A percentile compares a stretch with the other conserved stretches of the same genome.
Conservation (phyloP, 2,888 invertebrate genomes). For the Stegophylla sp. region DNA sequence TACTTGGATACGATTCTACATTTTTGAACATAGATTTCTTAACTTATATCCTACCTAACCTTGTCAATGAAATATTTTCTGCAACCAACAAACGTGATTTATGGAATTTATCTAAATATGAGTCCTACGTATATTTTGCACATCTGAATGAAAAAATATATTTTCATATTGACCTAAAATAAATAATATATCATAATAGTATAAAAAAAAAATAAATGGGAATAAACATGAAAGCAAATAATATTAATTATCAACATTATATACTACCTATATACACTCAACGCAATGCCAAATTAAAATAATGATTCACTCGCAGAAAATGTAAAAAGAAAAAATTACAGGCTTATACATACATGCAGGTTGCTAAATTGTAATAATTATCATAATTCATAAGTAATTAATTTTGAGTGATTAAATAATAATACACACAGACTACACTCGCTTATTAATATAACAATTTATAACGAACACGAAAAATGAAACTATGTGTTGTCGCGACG, state of each 20-base stretch:
- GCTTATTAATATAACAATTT: not conserved
- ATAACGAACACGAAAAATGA: not conserved
- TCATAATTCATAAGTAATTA: too few relatives aligned
- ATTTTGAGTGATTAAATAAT: too few relatives aligned
- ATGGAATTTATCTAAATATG: not conserved
- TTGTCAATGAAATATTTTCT: not conserved
- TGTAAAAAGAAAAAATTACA: too few relatives aligned
- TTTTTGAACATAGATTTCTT: not conserved
- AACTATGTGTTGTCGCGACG: not conserved
- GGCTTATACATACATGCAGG: too few relatives aligned
- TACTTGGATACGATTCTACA: not conserved
- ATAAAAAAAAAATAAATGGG: too few relatives aligned
- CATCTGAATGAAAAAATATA: not conserved
- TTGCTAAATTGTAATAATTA: too few relatives aligned
- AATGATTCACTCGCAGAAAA: too few relatives aligned
- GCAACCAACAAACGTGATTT: slow-evolving; percentile 2
- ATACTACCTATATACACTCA: too few relatives aligned
- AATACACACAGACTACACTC: too few relatives aligned
- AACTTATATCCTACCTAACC: not conserved
- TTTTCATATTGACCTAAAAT: not conserved
- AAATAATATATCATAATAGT: not conserved
- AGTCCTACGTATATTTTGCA: not conserved
- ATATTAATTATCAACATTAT: too few relatives aligned
- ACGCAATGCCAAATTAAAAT: too few relatives aligned
- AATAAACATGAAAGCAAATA: too few relatives aligned